Evolutionary conservation across 2,888 invertebrate species (phyloP).

Genomic region (Ecdyonurus torrentis): DNA sequence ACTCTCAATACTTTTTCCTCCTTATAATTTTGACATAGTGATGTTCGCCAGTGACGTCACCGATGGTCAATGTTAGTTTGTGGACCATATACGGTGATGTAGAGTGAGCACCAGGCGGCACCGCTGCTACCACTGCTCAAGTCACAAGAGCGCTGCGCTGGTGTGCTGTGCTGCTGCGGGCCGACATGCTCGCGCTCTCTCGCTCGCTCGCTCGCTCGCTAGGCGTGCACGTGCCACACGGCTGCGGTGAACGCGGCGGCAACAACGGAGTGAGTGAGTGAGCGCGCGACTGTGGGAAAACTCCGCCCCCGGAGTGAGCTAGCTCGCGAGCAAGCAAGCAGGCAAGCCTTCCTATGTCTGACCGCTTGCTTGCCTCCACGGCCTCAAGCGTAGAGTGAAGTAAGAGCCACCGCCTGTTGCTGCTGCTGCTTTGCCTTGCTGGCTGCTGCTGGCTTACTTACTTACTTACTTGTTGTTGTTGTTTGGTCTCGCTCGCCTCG

Average conservation of each 20-base stretch:
- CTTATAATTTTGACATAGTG: too few relatives aligned
- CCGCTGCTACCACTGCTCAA: too few relatives aligned
- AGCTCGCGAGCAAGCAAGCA: background rate
- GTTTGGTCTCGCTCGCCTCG: background rate
- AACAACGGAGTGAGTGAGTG: too few relatives aligned
- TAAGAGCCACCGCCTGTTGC: too few relatives aligned
- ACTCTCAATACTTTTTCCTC: too few relatives aligned
- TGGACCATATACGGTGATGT: background rate
- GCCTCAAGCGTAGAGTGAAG: too few relatives aligned
- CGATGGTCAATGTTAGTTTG: too few relatives aligned
- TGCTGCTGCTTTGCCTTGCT: too few relatives aligned
- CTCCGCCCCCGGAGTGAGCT: background rate
- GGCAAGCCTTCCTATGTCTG: background rate
- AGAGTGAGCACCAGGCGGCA: background rate
- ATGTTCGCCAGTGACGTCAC: too few relatives aligned
- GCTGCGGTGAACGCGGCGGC: background rate
- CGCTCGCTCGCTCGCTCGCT: too few relatives aligned
- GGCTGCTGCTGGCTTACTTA: background rate
- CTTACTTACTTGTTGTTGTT: background rate
- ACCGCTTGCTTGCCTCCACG: background rate
- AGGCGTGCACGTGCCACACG: slow-evolving; percentile 1
- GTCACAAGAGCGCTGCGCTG: too few relatives aligned
- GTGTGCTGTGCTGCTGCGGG: background rate
- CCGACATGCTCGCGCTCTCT: background rate
- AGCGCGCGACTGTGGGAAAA: slow-evolving; percentile 4